These are phyloP conservation scores for Enteromius treurensis DNA, from an alignment of 2,797 vertebrate genomes.

Conservation along the genomic window DNA sequence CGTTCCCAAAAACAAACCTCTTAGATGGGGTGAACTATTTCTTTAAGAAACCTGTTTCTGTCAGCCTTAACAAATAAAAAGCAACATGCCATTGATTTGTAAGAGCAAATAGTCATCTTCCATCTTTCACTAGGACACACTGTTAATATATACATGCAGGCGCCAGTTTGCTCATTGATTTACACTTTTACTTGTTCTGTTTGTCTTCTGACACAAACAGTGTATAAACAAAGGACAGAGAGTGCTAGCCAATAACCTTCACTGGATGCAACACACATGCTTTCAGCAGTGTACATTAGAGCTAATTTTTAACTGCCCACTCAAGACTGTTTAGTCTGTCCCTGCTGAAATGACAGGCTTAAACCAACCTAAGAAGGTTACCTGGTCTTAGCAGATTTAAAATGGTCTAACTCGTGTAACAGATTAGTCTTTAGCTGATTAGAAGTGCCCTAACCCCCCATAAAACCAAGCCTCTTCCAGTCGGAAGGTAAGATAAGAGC, in stretches of 20 bases:
- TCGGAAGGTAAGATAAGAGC: background rate
- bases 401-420: background rate
- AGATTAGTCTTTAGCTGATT: background rate
- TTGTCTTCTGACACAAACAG: slow-evolving; percentile 14
- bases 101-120: slow-evolving; percentile 6
- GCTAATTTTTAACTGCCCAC: slow-evolving; percentile 15
- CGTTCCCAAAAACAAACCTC: background rate
- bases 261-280: background rate
- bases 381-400: background rate
- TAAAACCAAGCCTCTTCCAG: background rate
- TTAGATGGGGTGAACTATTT: background rate
- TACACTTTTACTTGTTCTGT: background rate
- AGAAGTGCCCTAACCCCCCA: background rate
- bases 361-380: background rate
- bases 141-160: background rate
- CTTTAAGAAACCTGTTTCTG: background rate
- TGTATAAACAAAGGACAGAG: slow-evolving; percentile 12
- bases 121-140: background rate
- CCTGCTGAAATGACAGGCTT: background rate
- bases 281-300: background rate
- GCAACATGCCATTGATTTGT: background rate
- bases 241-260: background rate
- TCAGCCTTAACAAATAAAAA: background rate
- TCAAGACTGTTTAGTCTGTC: slow-evolving; percentile 21
- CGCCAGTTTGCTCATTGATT: background rate